Evolutionary conservation across 1,140 invertebrate genomes (phyloP).

Genomic region (Sogatella furcifera): DNA sequence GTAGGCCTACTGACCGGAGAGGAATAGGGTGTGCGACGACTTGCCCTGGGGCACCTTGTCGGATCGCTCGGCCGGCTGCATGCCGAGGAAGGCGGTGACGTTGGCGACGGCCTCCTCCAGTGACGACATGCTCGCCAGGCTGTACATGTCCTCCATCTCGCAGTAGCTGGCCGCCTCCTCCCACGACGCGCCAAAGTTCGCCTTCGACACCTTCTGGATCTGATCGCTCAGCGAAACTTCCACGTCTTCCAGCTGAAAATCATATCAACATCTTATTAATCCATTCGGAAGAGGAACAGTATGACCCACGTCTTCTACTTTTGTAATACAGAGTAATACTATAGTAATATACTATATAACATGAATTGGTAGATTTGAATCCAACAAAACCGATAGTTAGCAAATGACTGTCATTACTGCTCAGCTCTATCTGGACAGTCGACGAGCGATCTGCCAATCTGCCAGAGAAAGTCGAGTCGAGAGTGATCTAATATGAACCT

Average conservation of each 20-base stretch:
- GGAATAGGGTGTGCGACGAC: conserved; percentile 64
- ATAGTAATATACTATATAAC: no score
- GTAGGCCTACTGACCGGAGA: conserved; percentile 61
- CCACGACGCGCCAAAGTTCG: conserved; percentile 64
- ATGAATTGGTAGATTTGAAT: no score
- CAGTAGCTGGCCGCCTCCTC: conserved; percentile 50
- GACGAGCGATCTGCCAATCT: no score
- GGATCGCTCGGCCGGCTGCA: conserved; percentile 75
- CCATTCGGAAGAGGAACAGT: no score
- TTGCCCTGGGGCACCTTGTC: conserved; percentile 80
- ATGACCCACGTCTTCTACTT: no score
- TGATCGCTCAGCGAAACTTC: conserved; percentile 85
- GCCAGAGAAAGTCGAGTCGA: no score
- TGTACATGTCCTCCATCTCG: conserved; percentile 84
- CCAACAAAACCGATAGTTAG: no score
- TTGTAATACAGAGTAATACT: no score
- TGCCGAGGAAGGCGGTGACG: conserved; percentile 75
- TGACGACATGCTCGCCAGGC: conserved; percentile 65
- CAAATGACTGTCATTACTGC: no score
- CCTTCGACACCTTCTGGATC: conserved; percentile 74
- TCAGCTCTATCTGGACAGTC: no score
- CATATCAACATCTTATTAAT: not conserved
- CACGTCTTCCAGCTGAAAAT: conserved; percentile 73
- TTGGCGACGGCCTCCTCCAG: conserved; percentile 82
- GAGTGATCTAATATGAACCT: no score